Evolutionary conservation across 1,140 invertebrate species (phyloP).

Genomic region (Philotrypesis tridentata): DNA sequence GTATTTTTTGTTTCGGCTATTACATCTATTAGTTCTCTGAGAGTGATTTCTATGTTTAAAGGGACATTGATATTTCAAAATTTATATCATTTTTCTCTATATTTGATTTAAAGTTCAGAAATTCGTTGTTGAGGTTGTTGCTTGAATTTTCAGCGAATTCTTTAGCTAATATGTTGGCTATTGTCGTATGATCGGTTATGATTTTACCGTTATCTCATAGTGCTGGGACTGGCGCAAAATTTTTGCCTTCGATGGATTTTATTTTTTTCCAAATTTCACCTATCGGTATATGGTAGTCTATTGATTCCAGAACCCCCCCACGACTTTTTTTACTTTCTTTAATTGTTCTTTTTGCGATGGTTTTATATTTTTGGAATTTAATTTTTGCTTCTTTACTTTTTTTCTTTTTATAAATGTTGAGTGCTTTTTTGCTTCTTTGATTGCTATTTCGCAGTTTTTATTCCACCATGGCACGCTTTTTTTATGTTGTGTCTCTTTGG

Average conservation of each 20-base stretch:
- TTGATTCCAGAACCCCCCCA: slow-evolving; percentile 1
- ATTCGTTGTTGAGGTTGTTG: slow-evolving; percentile 49
- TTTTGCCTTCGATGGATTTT: not conserved
- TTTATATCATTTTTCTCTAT: too few species aligned
- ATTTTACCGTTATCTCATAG: slow-evolving; percentile 4
- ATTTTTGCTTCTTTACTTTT: not conserved
- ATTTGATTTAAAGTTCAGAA: slow-evolving; percentile 51
- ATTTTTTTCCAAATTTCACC: not conserved
- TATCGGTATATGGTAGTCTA: not conserved
- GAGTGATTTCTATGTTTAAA: too few species aligned
- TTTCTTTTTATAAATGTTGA: not conserved
- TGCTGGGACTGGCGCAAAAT: too few species aligned
- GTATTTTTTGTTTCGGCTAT: too few species aligned
- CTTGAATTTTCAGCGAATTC: slow-evolving; percentile 57
- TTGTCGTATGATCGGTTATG: slow-evolving; percentile 43
- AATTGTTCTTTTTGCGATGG: not conserved
- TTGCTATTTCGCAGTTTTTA: not conserved
- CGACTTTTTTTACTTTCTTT: not conserved
- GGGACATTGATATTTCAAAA: too few species aligned
- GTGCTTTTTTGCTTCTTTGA: not conserved
- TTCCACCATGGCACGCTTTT: not conserved
- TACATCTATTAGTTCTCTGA: too few species aligned
- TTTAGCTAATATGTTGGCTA: slow-evolving; percentile 53
- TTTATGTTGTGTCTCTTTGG: not conserved
- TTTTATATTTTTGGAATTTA: not conserved